Evolutionary conservation across 2,797 vertebrate species (phyloP).

Genomic region (Taenioides sp.): DNA sequence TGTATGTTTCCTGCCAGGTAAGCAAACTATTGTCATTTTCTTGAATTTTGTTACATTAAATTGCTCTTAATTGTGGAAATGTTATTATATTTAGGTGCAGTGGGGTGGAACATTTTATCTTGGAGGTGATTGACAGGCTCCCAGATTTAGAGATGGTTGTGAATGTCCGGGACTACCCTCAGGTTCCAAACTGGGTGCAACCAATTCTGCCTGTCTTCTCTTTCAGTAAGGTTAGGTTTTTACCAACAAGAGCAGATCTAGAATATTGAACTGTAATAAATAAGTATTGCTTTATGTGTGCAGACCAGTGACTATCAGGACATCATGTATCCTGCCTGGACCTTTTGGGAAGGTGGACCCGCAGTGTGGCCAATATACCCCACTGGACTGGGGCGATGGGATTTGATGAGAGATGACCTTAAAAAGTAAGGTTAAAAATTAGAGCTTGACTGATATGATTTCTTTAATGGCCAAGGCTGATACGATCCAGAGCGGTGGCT

Average conservation of each 20-base stretch:
- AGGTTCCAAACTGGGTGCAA: slow-evolving; percentile 89
- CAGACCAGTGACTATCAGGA: slow-evolving; percentile 92
- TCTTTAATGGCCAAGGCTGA: too few relatives aligned
- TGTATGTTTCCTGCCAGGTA: slow-evolving; percentile 98
- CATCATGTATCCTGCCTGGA: slow-evolving; percentile 99
- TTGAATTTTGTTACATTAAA: too few relatives aligned
- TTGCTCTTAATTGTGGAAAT: neutral
- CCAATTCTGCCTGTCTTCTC: slow-evolving; percentile 89
- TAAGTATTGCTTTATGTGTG: slow-evolving; percentile 7
- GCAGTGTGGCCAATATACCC: slow-evolving; percentile 99
- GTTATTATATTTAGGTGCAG: slow-evolving; percentile 81
- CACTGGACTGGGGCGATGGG: slow-evolving; percentile 95
- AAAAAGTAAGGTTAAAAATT: slow-evolving; percentile 72
- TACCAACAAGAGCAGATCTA: neutral
- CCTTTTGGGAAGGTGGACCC: slow-evolving; percentile 98
- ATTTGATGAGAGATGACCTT: slow-evolving; percentile 93
- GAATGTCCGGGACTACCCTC: slow-evolving; percentile 98
- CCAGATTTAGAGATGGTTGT: slow-evolving; percentile 94
- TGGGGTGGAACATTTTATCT: slow-evolving; percentile 95
- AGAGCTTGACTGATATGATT: too few relatives aligned
- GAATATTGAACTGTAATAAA: neutral
- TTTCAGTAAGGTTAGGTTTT: slow-evolving; percentile 91
- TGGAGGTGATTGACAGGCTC: slow-evolving; percentile 83
- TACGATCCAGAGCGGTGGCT: too few relatives aligned
- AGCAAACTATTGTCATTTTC: neutral